A percentile compares a stretch with the other conserved stretches of the same genome.
These are phyloP conservation scores for Ephialtes manifestator DNA, from an alignment of 2,888 invertebrate genomes.

Conservation along the genomic window DNA sequence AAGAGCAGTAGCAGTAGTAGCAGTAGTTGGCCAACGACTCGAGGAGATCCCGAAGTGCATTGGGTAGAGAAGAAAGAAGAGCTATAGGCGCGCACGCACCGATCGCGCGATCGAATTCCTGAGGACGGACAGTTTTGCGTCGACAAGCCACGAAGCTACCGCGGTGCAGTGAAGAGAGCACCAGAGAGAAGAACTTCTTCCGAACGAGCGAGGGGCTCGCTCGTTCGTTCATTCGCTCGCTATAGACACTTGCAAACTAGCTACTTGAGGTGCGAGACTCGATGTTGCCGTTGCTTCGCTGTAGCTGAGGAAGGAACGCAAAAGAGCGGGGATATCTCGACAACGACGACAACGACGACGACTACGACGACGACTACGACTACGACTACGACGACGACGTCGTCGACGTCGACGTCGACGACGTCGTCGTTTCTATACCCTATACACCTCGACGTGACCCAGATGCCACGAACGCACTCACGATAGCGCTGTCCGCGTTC, in stretches of 20 bases:
- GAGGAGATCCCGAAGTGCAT: constrained; percentile 34
- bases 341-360: constrained; percentile 19
- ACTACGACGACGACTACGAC: constrained; percentile 24
- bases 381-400: constrained; percentile 18
- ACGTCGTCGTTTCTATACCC: constrained; percentile 38
- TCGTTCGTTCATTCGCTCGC: background rate
- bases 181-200: background rate
- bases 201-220: background rate
- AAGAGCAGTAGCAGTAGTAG: too few relatives aligned
- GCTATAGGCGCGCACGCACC: constrained; percentile 29
- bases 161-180: background rate
- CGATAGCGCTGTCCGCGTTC: constrained; percentile 45
- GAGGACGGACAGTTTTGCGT: constrained; percentile 47
- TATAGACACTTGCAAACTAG: constrained; percentile 30
- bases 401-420: constrained; percentile 17
- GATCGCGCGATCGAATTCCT: constrained; percentile 62
- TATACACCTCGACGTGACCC: constrained; percentile 76
- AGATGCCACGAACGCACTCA: constrained; percentile 74
- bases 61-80: constrained; percentile 7
- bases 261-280: constrained; percentile 47
- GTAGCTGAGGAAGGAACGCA: constrained; percentile 22
- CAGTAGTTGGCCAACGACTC: constrained; percentile 41
- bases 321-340: constrained; percentile 1
- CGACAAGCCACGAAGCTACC: constrained; percentile 37
- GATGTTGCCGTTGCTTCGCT: constrained; percentile 15